Percentiles rank a stretch among this genome's conserved stretches.
phyloP scores from a whole-genome alignment of 1,140 invertebrate genomes.

The Cyrtorhinus lividipennis region DNA sequence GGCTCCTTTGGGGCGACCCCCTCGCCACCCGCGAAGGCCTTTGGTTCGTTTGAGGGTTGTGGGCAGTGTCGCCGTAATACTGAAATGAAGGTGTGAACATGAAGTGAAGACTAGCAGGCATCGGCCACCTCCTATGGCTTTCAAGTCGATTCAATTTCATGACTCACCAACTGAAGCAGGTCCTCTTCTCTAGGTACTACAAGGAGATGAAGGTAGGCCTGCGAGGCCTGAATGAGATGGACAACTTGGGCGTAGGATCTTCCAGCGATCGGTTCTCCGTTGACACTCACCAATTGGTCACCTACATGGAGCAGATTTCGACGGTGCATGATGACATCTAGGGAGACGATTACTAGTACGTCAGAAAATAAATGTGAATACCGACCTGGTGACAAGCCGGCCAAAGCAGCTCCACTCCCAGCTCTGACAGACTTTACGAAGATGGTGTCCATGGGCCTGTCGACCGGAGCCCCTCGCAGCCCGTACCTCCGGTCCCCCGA shows the following conservation, averaged over 20 bases:
- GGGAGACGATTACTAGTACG: too few species aligned
- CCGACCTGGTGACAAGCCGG: constrained; percentile 57
- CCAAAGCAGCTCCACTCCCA: constrained; percentile 63
- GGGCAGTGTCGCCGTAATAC: constrained; percentile 76
- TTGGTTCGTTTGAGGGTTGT: constrained; percentile 71
- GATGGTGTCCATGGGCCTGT: constrained; percentile 86
- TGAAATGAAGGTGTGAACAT: constrained; percentile 30
- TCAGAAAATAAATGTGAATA: too few species aligned
- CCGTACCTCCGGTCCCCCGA: constrained; percentile 43
- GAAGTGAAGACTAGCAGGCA: neutral
- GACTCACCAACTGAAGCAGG: constrained; percentile 72
- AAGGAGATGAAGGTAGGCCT: constrained; percentile 57
- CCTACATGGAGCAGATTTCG: too few species aligned
- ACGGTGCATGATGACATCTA: too few species aligned
- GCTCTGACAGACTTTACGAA: constrained; percentile 81
- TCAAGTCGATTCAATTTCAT: neutral
- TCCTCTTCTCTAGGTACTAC: constrained; percentile 89
- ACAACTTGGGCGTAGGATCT: constrained; percentile 72
- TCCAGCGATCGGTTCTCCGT: constrained; percentile 64
- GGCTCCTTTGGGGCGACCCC: neutral
- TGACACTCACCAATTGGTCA: constrained; percentile 69
- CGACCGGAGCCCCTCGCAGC: constrained; percentile 30
- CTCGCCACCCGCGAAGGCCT: constrained; percentile 30
- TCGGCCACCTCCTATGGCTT: neutral
- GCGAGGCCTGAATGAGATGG: constrained; percentile 70